Evolutionary conservation across 2,113 vertebrate genomes (phyloP).

Genomic region (Smithornis capensis): DNA sequence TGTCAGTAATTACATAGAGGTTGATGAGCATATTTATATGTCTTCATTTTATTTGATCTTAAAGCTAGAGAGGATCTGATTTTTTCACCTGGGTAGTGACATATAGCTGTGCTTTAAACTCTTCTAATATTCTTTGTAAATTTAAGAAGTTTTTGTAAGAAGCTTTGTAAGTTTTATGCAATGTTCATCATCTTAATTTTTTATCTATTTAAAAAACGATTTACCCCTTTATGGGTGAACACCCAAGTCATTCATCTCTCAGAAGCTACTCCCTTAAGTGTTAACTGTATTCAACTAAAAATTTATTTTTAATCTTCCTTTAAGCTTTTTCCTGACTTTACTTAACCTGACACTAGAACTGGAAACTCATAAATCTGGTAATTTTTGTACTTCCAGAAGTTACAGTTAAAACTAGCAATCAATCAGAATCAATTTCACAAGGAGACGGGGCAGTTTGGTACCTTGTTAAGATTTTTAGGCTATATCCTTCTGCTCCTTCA

Average conservation of each 20-base stretch:
- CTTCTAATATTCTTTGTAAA: background rate
- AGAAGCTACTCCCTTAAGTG: background rate
- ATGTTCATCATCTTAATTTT: background rate
- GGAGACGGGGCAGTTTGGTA: background rate
- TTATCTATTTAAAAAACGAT: slow-evolving; percentile 5
- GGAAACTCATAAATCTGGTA: background rate
- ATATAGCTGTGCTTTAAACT: background rate
- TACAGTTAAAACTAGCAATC: background rate
- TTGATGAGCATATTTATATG: background rate
- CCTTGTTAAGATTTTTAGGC: background rate
- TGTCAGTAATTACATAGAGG: background rate
- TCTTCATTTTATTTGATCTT: background rate
- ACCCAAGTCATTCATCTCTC: background rate
- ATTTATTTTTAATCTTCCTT: background rate
- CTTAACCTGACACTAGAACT: background rate
- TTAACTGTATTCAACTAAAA: background rate
- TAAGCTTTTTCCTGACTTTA: background rate
- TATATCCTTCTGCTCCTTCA: background rate
- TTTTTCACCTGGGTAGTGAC: background rate
- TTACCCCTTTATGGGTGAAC: background rate
- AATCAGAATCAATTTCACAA: background rate
- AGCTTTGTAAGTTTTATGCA: background rate
- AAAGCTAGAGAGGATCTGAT: background rate
- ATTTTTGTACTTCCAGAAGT: background rate
- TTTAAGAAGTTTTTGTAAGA: background rate